Evolutionary conservation across 1,140 invertebrate species (phyloP).

Genomic region (Brachionus koreanus): DNA sequence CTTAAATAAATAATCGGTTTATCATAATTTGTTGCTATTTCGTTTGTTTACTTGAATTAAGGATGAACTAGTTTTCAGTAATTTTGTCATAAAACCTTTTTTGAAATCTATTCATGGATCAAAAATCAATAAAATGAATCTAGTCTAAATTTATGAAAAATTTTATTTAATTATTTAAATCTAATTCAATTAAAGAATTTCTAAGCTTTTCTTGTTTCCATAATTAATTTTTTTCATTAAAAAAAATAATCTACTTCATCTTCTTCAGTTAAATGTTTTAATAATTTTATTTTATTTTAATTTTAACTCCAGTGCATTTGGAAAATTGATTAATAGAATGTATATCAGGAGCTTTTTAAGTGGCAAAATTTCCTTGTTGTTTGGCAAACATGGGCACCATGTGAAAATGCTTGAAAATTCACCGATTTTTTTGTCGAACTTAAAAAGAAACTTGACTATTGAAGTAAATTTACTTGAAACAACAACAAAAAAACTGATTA

Average conservation of each 20-base stretch:
- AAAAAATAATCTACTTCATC: too few relatives aligned
- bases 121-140: neutral
- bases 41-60: too few relatives aligned
- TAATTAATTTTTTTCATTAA: too few relatives aligned
- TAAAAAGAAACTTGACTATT: neutral
- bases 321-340: neutral
- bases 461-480: neutral
- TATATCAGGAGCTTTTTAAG: neutral
- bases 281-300: neutral
- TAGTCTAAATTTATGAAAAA: neutral
- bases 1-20: too few relatives aligned
- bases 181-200: neutral
- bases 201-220: too few relatives aligned
- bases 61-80: too few relatives aligned
- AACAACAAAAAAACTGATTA: slow-evolving; percentile 20
- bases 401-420: neutral
- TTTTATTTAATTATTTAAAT: neutral
- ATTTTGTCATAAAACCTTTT: neutral
- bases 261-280: too few relatives aligned
- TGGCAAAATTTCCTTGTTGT: neutral
- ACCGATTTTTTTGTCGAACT: neutral
- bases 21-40: too few relatives aligned
- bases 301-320: neutral
- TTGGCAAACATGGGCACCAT: neutral
- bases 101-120: neutral